phyloP scores from a whole-genome alignment of 2,888 invertebrate species.

The Acanthosoma haemorrhoidale region DNA sequence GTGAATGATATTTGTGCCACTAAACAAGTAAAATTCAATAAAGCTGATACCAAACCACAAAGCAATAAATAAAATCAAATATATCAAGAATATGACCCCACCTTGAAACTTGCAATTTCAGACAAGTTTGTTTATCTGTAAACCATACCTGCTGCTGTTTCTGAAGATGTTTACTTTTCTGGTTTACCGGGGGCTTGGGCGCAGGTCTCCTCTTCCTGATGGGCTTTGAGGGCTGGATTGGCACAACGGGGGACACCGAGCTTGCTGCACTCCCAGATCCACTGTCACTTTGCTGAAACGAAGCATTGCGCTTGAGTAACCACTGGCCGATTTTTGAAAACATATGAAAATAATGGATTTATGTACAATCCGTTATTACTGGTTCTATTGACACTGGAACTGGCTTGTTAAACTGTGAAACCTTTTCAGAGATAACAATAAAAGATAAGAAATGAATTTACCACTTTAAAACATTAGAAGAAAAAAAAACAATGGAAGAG shows the following conservation, averaged over 20 bases:
- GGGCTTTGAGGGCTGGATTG: conserved; percentile 50
- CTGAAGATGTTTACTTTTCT: conserved; percentile 1
- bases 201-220: conserved; percentile 54
- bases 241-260: conserved; percentile 49
- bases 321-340: background rate
- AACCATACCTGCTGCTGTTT: no score
- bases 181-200: conserved; percentile 53
- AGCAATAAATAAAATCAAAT: no score
- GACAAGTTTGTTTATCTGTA: no score
- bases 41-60: no score
- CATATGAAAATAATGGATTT: background rate
- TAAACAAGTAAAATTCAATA: no score
- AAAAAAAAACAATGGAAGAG: background rate
- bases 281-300: conserved; percentile 23
- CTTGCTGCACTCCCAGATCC: conserved; percentile 57
- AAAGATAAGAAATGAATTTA: conserved; percentile 6
- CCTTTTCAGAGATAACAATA: conserved; percentile 26
- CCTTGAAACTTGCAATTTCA: no score
- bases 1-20: no score
- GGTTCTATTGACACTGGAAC: background rate
- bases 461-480: background rate
- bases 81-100: no score
- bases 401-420: background rate
- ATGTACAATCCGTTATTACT: background rate
- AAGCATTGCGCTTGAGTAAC: background rate